Conservation (phyloP, 1,140 invertebrate genomes). For the Apis florea region DNA sequence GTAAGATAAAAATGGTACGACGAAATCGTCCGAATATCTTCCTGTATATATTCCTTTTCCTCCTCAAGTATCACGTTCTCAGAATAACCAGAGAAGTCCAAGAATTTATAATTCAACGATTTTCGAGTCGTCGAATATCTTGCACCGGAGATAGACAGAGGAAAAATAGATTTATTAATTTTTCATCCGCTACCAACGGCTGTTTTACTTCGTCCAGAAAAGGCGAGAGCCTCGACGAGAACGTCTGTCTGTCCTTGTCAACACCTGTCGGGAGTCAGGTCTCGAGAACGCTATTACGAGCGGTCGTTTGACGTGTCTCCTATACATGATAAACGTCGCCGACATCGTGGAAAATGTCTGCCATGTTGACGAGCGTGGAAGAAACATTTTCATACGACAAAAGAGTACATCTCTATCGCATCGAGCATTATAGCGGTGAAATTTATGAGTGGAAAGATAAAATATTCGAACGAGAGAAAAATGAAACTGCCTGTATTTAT, state of each 20-base stretch:
- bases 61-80: too few species aligned
- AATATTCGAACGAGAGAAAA: neutral
- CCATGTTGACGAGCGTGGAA: neutral
- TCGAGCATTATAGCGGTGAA: neutral
- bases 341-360: constrained; percentile 1
- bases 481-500: neutral
- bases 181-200: neutral
- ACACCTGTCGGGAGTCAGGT: neutral
- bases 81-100: neutral
- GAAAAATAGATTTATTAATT: neutral
- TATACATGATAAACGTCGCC: constrained; percentile 15
- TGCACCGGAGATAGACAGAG: neutral
- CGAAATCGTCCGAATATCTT: neutral
- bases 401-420: neutral
- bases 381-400: neutral
- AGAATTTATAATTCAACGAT: neutral
- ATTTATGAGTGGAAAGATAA: neutral
- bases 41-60: neutral
- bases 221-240: neutral
- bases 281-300: constrained; percentile 8
- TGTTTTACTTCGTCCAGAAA: neutral
- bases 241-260: neutral
- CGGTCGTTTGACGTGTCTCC: neutral
- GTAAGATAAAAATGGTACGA: neutral
- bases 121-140: neutral